A percentile compares a stretch with the other conserved stretches of the same genome.
Conservation (phyloP, 1,140 invertebrate genomes). For the Polyergus mexicanus region DNA sequence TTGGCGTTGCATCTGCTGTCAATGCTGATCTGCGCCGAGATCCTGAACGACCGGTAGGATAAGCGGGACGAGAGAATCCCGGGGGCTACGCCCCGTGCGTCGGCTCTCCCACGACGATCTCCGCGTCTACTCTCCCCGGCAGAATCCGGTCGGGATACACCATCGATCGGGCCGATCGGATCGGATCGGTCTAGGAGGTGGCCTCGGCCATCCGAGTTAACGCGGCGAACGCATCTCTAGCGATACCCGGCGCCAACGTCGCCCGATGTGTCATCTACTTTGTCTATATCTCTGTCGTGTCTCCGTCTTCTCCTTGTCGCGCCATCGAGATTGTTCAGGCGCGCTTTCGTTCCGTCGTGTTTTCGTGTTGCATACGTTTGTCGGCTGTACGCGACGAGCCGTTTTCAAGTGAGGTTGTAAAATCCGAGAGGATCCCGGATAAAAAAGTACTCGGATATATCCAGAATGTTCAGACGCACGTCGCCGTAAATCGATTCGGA, state of each 20-base stretch:
- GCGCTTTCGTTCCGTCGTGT: constrained; percentile 54
- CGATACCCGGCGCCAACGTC: constrained; percentile 36
- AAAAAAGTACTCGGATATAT: background rate
- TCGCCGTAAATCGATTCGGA: constrained; percentile 3
- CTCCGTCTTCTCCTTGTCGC: constrained; percentile 68
- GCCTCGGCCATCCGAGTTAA: constrained; percentile 6
- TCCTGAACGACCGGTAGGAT: constrained; percentile 77
- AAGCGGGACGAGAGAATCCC: constrained; percentile 33
- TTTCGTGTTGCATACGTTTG: constrained; percentile 41
- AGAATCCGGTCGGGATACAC: constrained; percentile 17
- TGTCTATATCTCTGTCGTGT: constrained; percentile 71
- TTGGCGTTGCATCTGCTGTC: constrained; percentile 66
- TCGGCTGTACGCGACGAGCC: background rate
- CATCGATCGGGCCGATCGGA: constrained; percentile 25
- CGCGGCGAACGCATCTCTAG: constrained; percentile 41
- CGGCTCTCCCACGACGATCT: constrained; percentile 4
- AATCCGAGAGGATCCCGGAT: constrained; percentile 9
- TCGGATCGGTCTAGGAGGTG: constrained; percentile 36
- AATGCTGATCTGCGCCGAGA: constrained; percentile 63
- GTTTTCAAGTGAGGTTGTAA: constrained; percentile 18
- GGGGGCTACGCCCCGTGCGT: constrained; percentile 6
- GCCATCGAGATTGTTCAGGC: constrained; percentile 43
- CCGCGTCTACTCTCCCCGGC: constrained; percentile 17
- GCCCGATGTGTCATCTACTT: constrained; percentile 56
- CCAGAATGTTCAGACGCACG: background rate